Base-by-base conservation (phyloP, 1,140 invertebrate genomes). In the Fopius arisanus region DNA sequence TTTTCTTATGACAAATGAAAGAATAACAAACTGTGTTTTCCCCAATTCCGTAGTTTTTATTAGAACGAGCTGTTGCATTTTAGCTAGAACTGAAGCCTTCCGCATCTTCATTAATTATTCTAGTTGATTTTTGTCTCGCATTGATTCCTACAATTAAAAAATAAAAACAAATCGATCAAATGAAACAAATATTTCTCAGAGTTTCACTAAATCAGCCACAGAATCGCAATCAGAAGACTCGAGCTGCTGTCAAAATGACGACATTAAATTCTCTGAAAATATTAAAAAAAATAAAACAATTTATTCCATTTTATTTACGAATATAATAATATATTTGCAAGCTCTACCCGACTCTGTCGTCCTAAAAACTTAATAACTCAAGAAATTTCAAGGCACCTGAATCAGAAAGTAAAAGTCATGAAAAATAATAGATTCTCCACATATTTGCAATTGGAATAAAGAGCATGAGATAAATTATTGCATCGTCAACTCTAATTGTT, bases 51-150 rank as follows among this genome's bases (percentile, higher is more conserved):
- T 51, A 51, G 43, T 51, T 51, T 51, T 51, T 87, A 87, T 84
- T 85, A 86, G 79, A 83, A 84, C 81, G 78, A 86, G 84, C 84
- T 86, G 83, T 85, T 86, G 85, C 84, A 87, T 86, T 86, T 86
- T 87, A 87, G 83, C 83, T 86, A 85, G 70, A 76, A 73, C 73
- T 19, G 3, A 51, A 19, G 85, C 81, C 84, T 85, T 87, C 80
- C 81, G 84, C 84, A 86, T 87, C 84, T 16, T 51, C 86, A 83
- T 78, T 78, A 66, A 37, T 62, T 28, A 82, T 84, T 80, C 80
- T 83, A 82, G 81, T 83, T 82, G 85, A 81, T 79, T 62, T 43
- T 59, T 43, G 37, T 59, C 75, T 83, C 81, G 81, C 82, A 85
- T 85, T 85, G 81, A 81, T 84, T 84, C 82, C 83, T 80, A 78